Evolutionary conservation across 2,113 vertebrate genomes (phyloP).

Genomic region (Laticauda laticaudata): DNA sequence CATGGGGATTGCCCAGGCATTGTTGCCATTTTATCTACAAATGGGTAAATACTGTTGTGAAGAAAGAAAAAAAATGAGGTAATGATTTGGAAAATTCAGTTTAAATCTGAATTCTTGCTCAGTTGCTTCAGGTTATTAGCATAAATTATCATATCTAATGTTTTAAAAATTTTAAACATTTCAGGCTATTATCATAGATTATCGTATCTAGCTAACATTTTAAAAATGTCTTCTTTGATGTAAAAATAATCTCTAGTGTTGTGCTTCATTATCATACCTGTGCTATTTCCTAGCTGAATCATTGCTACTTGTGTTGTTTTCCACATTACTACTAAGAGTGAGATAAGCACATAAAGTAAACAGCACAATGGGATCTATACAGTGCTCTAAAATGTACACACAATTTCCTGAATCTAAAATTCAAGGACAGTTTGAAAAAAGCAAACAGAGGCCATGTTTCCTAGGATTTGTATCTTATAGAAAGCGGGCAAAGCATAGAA

Average conservation of each 20-base stretch:
- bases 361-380: neutral
- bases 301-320: neutral
- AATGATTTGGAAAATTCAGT: conserved; percentile 5
- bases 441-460: neutral
- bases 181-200: neutral
- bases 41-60: neutral
- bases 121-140: neutral
- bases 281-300: neutral
- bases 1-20: neutral
- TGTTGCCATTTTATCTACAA: neutral
- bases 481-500: neutral
- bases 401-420: neutral
- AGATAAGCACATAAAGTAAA: neutral
- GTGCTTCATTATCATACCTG: neutral
- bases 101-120: neutral
- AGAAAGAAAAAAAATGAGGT: neutral
- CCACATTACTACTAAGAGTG: neutral
- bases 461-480: neutral
- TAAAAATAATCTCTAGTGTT: neutral
- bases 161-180: no score
- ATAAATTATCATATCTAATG: neutral
- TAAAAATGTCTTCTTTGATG: neutral
- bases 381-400: neutral
- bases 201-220: neutral
- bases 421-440: neutral